Evolutionary conservation across 2,797 vertebrate genomes (phyloP).

Genomic region (Notolepis coatsorum): DNA sequence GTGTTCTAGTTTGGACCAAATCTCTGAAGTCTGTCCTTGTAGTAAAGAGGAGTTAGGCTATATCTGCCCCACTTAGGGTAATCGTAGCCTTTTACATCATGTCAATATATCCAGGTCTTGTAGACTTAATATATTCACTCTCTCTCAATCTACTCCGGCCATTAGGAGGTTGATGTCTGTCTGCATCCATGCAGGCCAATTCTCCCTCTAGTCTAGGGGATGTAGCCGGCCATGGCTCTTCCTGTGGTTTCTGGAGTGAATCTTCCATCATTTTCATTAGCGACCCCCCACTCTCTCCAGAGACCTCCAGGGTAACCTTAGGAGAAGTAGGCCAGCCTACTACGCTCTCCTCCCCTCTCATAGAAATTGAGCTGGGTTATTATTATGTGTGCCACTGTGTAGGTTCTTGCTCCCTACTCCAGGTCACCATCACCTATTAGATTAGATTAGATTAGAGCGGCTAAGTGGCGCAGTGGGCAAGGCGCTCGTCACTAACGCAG

Average conservation of each 20-base stretch:
- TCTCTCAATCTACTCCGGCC: slow-evolving; percentile 16
- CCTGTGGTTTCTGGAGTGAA: slow-evolving; percentile 30
- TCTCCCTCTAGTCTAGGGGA: background rate
- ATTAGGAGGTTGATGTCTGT: slow-evolving; percentile 16
- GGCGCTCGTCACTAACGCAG: too few relatives aligned
- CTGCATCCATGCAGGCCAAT: background rate
- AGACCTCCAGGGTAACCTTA: slow-evolving; percentile 34
- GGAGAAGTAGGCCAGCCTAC: slow-evolving; percentile 58
- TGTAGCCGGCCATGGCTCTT: too few relatives aligned
- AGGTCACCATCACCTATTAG: slow-evolving; percentile 16
- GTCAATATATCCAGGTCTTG: slow-evolving; percentile 7
- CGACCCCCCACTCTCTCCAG: slow-evolving; percentile 32
- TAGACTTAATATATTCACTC: slow-evolving; percentile 20
- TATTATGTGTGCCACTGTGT: slow-evolving; percentile 35
- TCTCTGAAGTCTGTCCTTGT: too few relatives aligned
- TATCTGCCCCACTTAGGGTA: slow-evolving; percentile 51
- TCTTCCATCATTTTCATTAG: slow-evolving; percentile 41
- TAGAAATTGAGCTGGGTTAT: slow-evolving; percentile 35
- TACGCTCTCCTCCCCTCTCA: slow-evolving; percentile 37
- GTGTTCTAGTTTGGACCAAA: too few relatives aligned
- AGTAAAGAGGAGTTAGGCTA: slow-evolving; percentile 29
- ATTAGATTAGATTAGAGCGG: too few relatives aligned
- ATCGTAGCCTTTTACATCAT: slow-evolving; percentile 26
- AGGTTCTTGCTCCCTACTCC: background rate
- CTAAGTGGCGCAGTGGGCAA: too few relatives aligned